A percentile compares a stretch with the other conserved stretches of the same genome.
These are phyloP conservation scores for Hyposmocoma kahamanoa DNA, from an alignment of 1,140 invertebrate genomes.

Conservation along the genomic window DNA sequence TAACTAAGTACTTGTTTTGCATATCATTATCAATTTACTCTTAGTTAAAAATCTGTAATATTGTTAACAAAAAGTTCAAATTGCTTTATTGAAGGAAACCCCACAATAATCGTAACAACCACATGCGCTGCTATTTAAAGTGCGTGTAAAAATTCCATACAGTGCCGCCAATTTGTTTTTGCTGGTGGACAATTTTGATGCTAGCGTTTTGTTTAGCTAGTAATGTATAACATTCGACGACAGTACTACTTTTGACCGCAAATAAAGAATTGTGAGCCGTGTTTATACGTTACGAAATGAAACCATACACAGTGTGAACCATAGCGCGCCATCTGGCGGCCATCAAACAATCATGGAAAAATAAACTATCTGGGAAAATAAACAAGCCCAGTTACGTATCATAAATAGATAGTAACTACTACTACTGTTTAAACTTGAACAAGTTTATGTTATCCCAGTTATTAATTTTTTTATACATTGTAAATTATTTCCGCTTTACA, in stretches of 20 bases:
- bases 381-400: constrained; percentile 41
- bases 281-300: constrained; percentile 54
- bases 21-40: too few species aligned
- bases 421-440: constrained; percentile 29
- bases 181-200: too few species aligned
- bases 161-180: too few species aligned
- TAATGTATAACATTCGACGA: too few species aligned
- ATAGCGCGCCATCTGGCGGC: constrained; percentile 60
- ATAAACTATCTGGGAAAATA: constrained; percentile 63
- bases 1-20: too few species aligned
- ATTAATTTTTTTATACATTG: too few species aligned
- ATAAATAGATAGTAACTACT: constrained; percentile 55
- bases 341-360: constrained; percentile 60
- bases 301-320: constrained; percentile 43
- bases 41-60: constrained; percentile 28
- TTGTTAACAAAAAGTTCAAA: neutral
- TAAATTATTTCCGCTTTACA: too few species aligned
- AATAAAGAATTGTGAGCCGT: constrained; percentile 50
- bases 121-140: constrained; percentile 43
- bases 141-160: constrained; percentile 61
- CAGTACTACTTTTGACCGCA: too few species aligned
- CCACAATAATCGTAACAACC: constrained; percentile 41
- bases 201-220: too few species aligned
- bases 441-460: too few species aligned
- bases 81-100: constrained; percentile 22